These are phyloP conservation scores for Rhadinocentrus ornatus DNA, from an alignment of 2,797 vertebrate species.

Conservation along the genomic window DNA sequence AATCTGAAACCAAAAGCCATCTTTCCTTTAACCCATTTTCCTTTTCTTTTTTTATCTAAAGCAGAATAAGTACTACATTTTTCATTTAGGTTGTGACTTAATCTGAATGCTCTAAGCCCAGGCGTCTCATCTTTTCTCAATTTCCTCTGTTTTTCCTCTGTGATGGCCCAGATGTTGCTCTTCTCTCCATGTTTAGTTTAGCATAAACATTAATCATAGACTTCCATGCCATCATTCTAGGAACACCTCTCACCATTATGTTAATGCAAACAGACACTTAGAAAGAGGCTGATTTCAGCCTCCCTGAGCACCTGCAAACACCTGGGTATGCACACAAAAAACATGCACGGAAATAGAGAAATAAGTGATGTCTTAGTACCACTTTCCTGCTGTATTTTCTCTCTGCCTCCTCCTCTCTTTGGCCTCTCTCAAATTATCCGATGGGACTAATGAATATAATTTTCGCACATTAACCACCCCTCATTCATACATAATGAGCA, in stretches of 20 bases:
- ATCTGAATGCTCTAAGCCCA: slow-evolving; percentile 51
- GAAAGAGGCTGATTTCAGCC: slow-evolving; percentile 47
- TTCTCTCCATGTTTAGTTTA: slow-evolving; percentile 46
- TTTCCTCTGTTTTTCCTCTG: slow-evolving; percentile 56
- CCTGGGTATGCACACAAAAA: slow-evolving; percentile 24
- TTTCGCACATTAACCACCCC: slow-evolving; percentile 81
- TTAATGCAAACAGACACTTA: slow-evolving; percentile 72
- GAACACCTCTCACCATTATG: slow-evolving; percentile 65
- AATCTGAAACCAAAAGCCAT: slow-evolving; percentile 62
- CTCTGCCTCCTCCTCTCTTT: slow-evolving; percentile 49
- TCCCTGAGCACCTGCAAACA: slow-evolving; percentile 60
- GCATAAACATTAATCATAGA: slow-evolving; percentile 67
- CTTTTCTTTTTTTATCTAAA: slow-evolving; percentile 29
- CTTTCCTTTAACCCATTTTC: slow-evolving; percentile 35
- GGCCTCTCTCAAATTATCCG: slow-evolving; percentile 76
- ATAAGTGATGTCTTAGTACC: slow-evolving; percentile 39
- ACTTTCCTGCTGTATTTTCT: slow-evolving; percentile 31
- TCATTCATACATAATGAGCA: slow-evolving; percentile 86
- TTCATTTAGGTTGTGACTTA: slow-evolving; percentile 36
- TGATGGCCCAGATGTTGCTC: slow-evolving; percentile 68
- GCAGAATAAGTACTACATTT: slow-evolving; percentile 25
- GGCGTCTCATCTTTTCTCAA: slow-evolving; percentile 62
- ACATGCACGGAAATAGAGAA: slow-evolving; percentile 6
- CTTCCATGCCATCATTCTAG: slow-evolving; percentile 44
- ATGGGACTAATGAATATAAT: slow-evolving; percentile 85